Evolutionary conservation across 2,797 vertebrate genomes (phyloP).

Genomic region (Leptatherina wallacei): DNA sequence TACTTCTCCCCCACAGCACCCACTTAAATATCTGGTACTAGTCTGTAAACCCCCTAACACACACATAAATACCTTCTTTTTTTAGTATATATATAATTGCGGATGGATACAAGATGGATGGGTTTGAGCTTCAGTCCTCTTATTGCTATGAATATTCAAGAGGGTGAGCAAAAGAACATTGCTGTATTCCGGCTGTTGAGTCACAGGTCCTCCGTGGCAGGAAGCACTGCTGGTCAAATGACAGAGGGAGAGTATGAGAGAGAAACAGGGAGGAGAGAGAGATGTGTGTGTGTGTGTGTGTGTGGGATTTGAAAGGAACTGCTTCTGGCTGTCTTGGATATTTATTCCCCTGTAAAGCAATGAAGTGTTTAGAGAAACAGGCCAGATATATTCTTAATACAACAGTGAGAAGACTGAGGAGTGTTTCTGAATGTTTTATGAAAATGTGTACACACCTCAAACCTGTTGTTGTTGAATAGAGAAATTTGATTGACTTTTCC

Average conservation of each 20-base stretch:
- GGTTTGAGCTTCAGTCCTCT: slow-evolving; percentile 70
- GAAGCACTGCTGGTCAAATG: slow-evolving; percentile 85
- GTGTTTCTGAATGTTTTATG: slow-evolving; percentile 52
- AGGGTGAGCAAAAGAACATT: slow-evolving; percentile 73
- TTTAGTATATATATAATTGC: slow-evolving; percentile 61
- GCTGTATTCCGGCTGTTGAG: slow-evolving; percentile 82
- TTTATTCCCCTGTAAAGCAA: slow-evolving; percentile 83
- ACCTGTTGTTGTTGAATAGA: slow-evolving; percentile 45
- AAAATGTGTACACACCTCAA: slow-evolving; percentile 40
- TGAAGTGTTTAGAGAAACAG: slow-evolving; percentile 80
- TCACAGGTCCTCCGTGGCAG: slow-evolving; percentile 84
- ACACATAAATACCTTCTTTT: slow-evolving; percentile 18
- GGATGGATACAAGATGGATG: slow-evolving; percentile 66
- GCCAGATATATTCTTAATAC: slow-evolving; percentile 72
- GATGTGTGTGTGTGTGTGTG: slow-evolving; percentile 72
- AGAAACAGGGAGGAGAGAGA: slow-evolving; percentile 43
- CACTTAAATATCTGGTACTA: slow-evolving; percentile 55
- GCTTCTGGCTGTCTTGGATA: slow-evolving; percentile 83
- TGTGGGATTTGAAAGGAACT: slow-evolving; percentile 83
- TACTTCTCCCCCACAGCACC: slow-evolving; percentile 49
- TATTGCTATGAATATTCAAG: slow-evolving; percentile 82
- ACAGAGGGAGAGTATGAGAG: slow-evolving; percentile 70
- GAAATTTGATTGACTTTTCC: slow-evolving; percentile 32
- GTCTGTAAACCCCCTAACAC: slow-evolving; percentile 21
- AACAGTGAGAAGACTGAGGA: slow-evolving; percentile 63